Base-by-base conservation (phyloP, 37 sponge, comb jelly and placozoan species). In the Dysidea cf. avara region DNA sequence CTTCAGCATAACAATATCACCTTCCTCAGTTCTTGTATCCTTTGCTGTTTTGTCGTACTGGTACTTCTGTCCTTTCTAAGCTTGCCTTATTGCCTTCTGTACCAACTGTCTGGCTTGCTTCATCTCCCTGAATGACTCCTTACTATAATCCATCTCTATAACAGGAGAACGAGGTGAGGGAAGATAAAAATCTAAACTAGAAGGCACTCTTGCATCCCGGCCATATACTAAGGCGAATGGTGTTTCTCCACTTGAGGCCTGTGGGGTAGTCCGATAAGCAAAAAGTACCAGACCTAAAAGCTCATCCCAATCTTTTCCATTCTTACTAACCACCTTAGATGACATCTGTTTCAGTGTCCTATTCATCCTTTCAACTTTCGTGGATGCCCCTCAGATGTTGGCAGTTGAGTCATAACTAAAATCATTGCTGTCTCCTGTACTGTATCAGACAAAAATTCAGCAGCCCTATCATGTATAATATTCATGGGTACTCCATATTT, bases 151-250 rank as follows among this genome's bases (percentile, higher is more conserved):
- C n/a, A n/a, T n/a, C n/a, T n/a, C n/a, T n/a, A n/a, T n/a, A n/a
- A n/a, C n/a, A n/a, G n/a, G n/a, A n/a, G n/a, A n/a, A n/a, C n/a
- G n/a, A n/a, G n/a, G n/a, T n/a, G n/a, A n/a, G n/a, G n/a, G 61
- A 11, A 20, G 70, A 31, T 48, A 39, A 53, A 80, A 32, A 4
- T 26, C 39, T 0, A 66, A 30, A 7, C 65, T 75, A 11, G 65
- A 66, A 18, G 74, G 82, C 30, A 81, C 17, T 48, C 82, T 12
- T 1, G 74, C 53, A 53, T 81, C 67, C 16, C 82, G 74, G 5
- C 75, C 82, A 73, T 73, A 81, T 51, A 66, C 30, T 14, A 81
- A 48, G 43, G 32, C 69, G 63, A 76, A 83, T 49, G 78, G 85
- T 2, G 78, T 71, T 35, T 76, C 65, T 33, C 30, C 30, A 0